A percentile compares a stretch with the other conserved stretches of the same genome.
phyloP scores from a whole-genome alignment of 2,797 vertebrate genomes.

The Diplodus puntazzo region DNA sequence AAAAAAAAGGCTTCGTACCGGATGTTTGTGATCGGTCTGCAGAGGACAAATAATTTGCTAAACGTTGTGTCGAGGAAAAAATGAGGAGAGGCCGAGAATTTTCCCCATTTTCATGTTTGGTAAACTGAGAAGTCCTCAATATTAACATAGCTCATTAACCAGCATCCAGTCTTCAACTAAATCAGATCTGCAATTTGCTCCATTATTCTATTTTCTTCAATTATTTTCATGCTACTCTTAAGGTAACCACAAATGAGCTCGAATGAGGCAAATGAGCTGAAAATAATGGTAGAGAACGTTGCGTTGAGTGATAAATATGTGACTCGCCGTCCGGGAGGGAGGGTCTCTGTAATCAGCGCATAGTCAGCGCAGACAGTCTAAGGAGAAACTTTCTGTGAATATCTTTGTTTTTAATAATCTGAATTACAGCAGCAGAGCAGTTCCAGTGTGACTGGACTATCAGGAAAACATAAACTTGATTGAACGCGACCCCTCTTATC shows the following conservation, averaged over 20 bases:
- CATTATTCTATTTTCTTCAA: conserved; percentile 80
- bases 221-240: conserved; percentile 82
- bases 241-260: conserved; percentile 83
- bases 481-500: conserved; percentile 62
- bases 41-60: conserved; percentile 56
- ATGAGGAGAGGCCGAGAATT: conserved; percentile 38
- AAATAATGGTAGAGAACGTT: conserved; percentile 63
- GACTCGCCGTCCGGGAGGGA: conserved; percentile 37
- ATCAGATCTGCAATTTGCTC: conserved; percentile 78
- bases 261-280: conserved; percentile 82
- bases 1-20: conserved; percentile 31
- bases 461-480: conserved; percentile 67
- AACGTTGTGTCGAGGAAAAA: conserved; percentile 55
- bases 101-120: conserved; percentile 70
- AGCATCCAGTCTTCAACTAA: conserved; percentile 76
- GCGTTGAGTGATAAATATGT: conserved; percentile 74
- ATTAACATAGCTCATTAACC: conserved; percentile 82
- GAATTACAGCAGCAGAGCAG: conserved; percentile 28
- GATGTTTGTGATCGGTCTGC: conserved; percentile 56
- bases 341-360: conserved; percentile 64
- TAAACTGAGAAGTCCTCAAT: conserved; percentile 72
- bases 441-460: conserved; percentile 39
- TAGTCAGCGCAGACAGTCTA: conserved; percentile 54
- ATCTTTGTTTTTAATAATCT: conserved; percentile 28
- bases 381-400: conserved; percentile 54